phyloP scores from a whole-genome alignment of 53 echinoderm and acorn worm genomes.

The Zoroaster sp. region DNA sequence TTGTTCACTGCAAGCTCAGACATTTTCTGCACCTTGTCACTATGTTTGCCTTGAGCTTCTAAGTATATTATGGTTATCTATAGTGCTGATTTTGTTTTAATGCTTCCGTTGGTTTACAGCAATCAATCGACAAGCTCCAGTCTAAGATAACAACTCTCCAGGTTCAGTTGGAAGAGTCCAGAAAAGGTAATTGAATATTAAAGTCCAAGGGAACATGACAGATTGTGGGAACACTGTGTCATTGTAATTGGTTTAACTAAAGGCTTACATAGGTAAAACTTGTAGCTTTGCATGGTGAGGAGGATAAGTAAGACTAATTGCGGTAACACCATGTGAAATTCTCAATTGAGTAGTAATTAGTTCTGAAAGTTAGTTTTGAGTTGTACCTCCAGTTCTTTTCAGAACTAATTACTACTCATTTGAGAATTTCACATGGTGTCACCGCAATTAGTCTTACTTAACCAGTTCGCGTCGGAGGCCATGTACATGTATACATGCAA shows the following conservation, averaged over 20 bases:
- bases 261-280: too few species aligned
- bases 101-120: slow-evolving; percentile 30
- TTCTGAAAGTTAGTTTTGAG: too few species aligned
- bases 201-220: neutral
- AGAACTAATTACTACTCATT: too few species aligned
- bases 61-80: neutral
- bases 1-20: neutral
- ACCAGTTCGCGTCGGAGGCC: too few species aligned
- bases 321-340: too few species aligned
- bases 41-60: neutral
- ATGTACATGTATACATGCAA: too few species aligned
- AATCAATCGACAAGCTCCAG: slow-evolving; percentile 79
- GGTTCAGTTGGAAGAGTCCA: slow-evolving; percentile 75
- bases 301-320: too few species aligned
- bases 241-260: neutral
- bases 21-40: neutral
- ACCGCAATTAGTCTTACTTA: too few species aligned
- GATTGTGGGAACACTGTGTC: neutral
- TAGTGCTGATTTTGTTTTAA: neutral
- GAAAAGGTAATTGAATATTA: slow-evolving; percentile 60
- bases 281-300: too few species aligned
- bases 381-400: too few species aligned
- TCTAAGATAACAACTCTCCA: slow-evolving; percentile 73
- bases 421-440: too few species aligned
- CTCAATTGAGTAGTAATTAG: too few species aligned